Evolutionary conservation across 2,888 invertebrate genomes (phyloP).

Genomic region (Galerucella calmariensis): DNA sequence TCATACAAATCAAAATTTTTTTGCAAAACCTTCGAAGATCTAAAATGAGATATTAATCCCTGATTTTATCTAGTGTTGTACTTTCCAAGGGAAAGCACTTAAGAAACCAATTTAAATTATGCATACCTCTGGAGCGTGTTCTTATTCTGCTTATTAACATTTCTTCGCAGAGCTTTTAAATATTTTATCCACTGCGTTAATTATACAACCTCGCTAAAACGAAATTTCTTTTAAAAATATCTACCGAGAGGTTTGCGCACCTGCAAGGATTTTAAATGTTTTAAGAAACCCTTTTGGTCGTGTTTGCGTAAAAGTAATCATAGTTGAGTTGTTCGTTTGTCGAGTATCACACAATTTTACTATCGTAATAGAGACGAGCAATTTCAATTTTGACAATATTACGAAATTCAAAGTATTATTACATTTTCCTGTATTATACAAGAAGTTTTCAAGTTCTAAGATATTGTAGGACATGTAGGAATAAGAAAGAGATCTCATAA

Average conservation of each 20-base stretch:
- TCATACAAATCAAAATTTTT: too few species aligned
- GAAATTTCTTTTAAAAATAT: constrained; percentile 3
- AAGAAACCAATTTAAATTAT: neutral
- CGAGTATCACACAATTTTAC: neutral
- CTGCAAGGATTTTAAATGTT: neutral
- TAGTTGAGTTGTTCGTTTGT: neutral
- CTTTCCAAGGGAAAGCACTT: neutral
- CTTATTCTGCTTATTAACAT: constrained; percentile 3
- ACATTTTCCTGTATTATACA: too few species aligned
- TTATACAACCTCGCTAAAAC: neutral
- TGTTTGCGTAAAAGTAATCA: neutral
- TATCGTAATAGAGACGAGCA: neutral
- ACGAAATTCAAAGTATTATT: too few species aligned
- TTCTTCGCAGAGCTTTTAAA: neutral
- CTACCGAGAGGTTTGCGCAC: neutral
- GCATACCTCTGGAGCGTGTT: neutral
- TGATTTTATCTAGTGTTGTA: neutral
- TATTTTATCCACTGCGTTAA: constrained; percentile 1
- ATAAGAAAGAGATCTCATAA: too few species aligned
- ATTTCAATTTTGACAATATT: too few species aligned
- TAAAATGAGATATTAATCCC: neutral
- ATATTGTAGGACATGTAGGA: too few species aligned
- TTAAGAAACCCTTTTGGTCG: neutral
- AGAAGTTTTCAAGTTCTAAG: too few species aligned
- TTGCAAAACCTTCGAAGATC: neutral